Conservation (phyloP, 2,113 vertebrate species). For the Rhegmatorhina hoffmannsi region DNA sequence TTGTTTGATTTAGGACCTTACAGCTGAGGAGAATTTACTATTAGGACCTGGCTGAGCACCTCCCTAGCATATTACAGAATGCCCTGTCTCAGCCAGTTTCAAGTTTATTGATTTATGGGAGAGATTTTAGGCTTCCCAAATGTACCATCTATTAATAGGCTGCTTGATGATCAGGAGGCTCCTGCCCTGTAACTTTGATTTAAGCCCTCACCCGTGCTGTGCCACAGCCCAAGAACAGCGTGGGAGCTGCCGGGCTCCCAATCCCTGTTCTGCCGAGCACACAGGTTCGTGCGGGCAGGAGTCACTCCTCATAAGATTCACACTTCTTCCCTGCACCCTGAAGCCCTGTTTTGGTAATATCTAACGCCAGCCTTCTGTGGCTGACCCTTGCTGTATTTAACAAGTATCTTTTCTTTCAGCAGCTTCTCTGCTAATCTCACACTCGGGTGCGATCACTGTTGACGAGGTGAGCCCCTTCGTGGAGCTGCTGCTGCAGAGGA, state of each 20-base stretch:
- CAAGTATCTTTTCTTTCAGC: slow-evolving; percentile 53
- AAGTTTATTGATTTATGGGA: neutral
- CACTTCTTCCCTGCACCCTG: neutral
- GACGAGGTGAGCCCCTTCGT: slow-evolving; percentile 46
- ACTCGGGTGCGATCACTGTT: neutral
- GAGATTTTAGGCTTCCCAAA: neutral
- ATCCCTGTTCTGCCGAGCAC: neutral
- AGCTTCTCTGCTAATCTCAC: slow-evolving; percentile 9
- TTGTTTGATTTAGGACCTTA: neutral
- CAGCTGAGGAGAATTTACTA: neutral
- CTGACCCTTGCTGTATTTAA: slow-evolving; percentile 53
- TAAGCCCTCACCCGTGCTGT: neutral
- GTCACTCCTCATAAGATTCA: neutral
- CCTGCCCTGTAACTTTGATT: neutral
- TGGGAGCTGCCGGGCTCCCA: accelerated
- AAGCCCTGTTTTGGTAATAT: slow-evolving; percentile 20
- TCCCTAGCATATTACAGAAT: neutral
- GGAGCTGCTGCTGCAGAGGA: slow-evolving; percentile 5
- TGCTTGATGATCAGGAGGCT: neutral
- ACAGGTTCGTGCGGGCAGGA: accelerated
- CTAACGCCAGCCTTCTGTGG: slow-evolving; percentile 18
- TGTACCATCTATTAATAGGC: neutral
- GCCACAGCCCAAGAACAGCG: accelerated
- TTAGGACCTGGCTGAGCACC: neutral
- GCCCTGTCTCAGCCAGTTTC: neutral